A percentile compares a stretch with the other conserved stretches of the same genome.
phyloP scores from a whole-genome alignment of 1,140 invertebrate genomes.

The Listronotus bonariensis region DNA sequence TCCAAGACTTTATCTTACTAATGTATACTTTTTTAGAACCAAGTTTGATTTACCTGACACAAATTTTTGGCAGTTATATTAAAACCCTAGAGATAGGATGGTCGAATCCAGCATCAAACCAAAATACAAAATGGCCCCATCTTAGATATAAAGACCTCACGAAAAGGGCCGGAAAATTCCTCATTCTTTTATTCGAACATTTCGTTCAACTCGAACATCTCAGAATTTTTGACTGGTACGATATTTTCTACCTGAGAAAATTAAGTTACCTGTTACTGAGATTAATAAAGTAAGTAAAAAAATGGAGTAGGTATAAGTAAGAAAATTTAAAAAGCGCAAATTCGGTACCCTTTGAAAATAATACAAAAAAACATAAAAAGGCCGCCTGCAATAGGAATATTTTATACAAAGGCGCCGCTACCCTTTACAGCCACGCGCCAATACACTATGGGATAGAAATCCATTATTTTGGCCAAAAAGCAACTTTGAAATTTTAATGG shows the following conservation, averaged over 20 bases:
- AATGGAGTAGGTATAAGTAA: too few species aligned
- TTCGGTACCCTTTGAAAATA: too few species aligned
- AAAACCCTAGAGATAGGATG: slow-evolving; percentile 39
- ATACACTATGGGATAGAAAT: too few species aligned
- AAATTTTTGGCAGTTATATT: slow-evolving; percentile 35
- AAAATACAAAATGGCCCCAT: slow-evolving; percentile 17
- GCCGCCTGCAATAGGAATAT: too few species aligned
- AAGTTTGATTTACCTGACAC: slow-evolving; percentile 34
- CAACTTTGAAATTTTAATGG: too few species aligned
- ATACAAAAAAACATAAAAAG: too few species aligned
- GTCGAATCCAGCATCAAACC: slow-evolving; percentile 22
- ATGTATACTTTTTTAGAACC: slow-evolving; percentile 31
- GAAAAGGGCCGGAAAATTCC: slow-evolving; percentile 37
- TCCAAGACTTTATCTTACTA: too few species aligned
- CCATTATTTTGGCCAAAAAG: too few species aligned
- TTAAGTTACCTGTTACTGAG: slow-evolving; percentile 37
- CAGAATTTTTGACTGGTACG: slow-evolving; percentile 41
- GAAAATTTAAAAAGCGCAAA: too few species aligned
- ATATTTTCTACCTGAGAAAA: slow-evolving; percentile 40
- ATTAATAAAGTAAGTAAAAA: slow-evolving; percentile 42
- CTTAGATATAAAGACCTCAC: slow-evolving; percentile 36
- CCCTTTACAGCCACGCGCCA: too few species aligned
- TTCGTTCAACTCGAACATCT: slow-evolving; percentile 31
- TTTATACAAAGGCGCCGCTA: too few species aligned
- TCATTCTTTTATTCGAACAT: slow-evolving; percentile 35